Conservation (phyloP, 1,140 invertebrate genomes). For the Drosophila melanogaster region Release_6_plus_ISO1_MT NT_033777.3:31070001-31070500, state of each 20-base stretch:
- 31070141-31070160: constrained; percentile 72
- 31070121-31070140: constrained; percentile 48
- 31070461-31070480: constrained; percentile 2
- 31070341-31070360: constrained; percentile 17
- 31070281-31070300: constrained; percentile 55
- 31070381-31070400: constrained; percentile 26
- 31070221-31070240: constrained; percentile 46
- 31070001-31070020: constrained; percentile 77
- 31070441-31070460: constrained; percentile 29
- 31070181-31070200: constrained; percentile 52
- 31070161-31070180: constrained; percentile 83
- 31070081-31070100: constrained; percentile 44
- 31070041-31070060: constrained; percentile 7
- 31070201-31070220: constrained; percentile 33
- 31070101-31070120: constrained; percentile 16
- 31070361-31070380: constrained; percentile 35
- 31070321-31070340: constrained; percentile 29
- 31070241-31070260: constrained; percentile 51
- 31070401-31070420: constrained; percentile 36
- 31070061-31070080: constrained; percentile 46
- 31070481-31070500: neutral
- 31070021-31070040: constrained; percentile 9
- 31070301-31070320: constrained; percentile 43
- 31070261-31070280: constrained; percentile 41
- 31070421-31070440: constrained; percentile 45